Base-by-base conservation (phyloP, 2,797 vertebrate species). In the Tenualosa ilisha region DNA sequence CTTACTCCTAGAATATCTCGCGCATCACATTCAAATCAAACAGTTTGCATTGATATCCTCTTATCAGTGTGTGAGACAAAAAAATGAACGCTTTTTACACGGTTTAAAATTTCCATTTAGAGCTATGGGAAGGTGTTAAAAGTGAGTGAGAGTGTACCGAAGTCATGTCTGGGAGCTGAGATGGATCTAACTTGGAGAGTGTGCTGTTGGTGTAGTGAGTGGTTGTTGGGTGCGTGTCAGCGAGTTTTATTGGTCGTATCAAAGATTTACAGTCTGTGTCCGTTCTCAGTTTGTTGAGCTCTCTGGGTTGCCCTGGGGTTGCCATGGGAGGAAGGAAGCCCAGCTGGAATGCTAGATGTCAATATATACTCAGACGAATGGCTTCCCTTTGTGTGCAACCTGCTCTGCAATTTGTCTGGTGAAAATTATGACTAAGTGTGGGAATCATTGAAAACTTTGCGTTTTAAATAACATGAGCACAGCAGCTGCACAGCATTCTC, bases 1-100 rank as follows among this genome's bases (percentile, higher is more conserved):
- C 40, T 81, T 87, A 61, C 84, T 92, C 88, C 91, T 91, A 89
- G 91, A 92, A 92, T 92, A 91, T 86, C 87, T 83, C 86, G 43
- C 83, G 85, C 84, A 59, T 81, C 82, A 87, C 82, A 79, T 85
- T 81, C 15, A n/a, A 79, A 9, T 46, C 72, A 46, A 20, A 79
- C 72, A 46, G n/a, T 63, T 63, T 72, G 17, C 37, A 79, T 12
- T 7, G 15, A 46, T 43, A 79, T 20, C 15, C 15, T 20, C 37
- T 20, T 20, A 46, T 79, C 40, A 22, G 17, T 79, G 17, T 79
- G 6, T 46, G 72, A 79, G 17, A 79, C 40, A 43, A 8, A 79
- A 17, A 40, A 24, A 11, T 75, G 0, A 31, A 31, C 17, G 17
- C 68, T 43, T 75, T 46, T 79, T 75, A 12, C 65, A 75, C 15